These are phyloP conservation scores for Bellardia bayeri DNA, from an alignment of 2,888 invertebrate species.

Conservation along the genomic window DNA sequence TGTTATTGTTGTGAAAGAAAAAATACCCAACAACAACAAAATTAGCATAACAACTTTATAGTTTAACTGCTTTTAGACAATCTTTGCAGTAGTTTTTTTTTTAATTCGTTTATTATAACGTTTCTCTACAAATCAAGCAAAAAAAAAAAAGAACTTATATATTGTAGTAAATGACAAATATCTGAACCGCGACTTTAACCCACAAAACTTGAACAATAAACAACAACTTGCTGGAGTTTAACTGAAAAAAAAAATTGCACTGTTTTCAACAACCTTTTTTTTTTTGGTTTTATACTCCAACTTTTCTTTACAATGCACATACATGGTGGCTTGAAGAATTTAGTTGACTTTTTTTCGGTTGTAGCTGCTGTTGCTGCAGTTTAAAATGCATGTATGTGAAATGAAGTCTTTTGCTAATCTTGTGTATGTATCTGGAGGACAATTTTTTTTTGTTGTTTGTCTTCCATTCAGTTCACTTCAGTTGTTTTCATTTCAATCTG, in stretches of 20 bases:
- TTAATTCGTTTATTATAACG: conserved; percentile 37
- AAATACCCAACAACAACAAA: conserved; percentile 72
- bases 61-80: conserved; percentile 81
- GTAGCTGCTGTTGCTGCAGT: conserved; percentile 35
- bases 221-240: conserved; percentile 62
- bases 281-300: neutral
- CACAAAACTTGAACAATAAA: conserved; percentile 75
- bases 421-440: conserved; percentile 83
- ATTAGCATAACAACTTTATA: conserved; percentile 84
- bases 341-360: conserved; percentile 56
- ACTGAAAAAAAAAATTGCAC: conserved; percentile 40
- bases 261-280: conserved; percentile 42
- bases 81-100: conserved; percentile 66
- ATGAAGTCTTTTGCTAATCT: conserved; percentile 78
- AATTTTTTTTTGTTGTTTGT: conserved; percentile 68
- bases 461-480: conserved; percentile 53
- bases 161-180: conserved; percentile 71
- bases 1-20: conserved; percentile 45
- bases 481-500: conserved; percentile 68
- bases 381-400: conserved; percentile 72
- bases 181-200: conserved; percentile 74
- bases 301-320: conserved; percentile 57
- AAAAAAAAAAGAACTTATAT: conserved; percentile 46
- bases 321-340: conserved; percentile 69
- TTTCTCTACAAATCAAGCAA: conserved; percentile 64